Base-by-base conservation (phyloP, 1,140 invertebrate genomes). In the Phenacoccus solenopsis region DNA sequence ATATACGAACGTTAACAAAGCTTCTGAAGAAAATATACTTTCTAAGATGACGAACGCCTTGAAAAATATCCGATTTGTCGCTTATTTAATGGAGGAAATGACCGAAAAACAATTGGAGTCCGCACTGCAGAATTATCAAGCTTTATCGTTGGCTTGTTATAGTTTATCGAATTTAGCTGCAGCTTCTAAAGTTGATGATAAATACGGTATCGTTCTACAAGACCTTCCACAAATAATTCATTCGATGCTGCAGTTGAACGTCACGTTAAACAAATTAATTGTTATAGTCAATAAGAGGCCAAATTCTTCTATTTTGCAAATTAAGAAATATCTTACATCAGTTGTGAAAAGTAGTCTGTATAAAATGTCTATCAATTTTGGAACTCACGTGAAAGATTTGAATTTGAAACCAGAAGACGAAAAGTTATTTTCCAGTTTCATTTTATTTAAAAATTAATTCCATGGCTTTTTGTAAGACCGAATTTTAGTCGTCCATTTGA, bases 131-230 rank as follows among this genome's bases (percentile, higher is more conserved):
- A 83, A 88, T 74, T 83, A 84, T n/a, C 84, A 89, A 74, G 80
- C 84, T 0, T 82, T 90, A 13, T 83, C 87, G 68, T 90, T 87
- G 86, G 81, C 85, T 1, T 82, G 81, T 16, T 86, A 90, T 78
- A 85, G 86, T 1, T 80, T 92, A 57, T 84, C 89, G 0, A 81
- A 83, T 28, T 77, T 92, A 20, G 82, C 84, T 28, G 84, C 84
- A 1, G 79, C 83, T 32, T 91, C 90, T 0, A 76, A 90, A 2
- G 82, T 73, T 9, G 90, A 92, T 79, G 90, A 92, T 78, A 83
- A 81, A 70, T 91, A 86, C 80, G 90, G 90, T 56, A 84, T 92
- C 61, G 88, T 89, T 3, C 90, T 91, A 75, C 88, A 87, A 77
- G 88, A 90, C 78, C 77, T 92, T 27, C 78, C 87, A 10, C 74